Evolutionary conservation across 1,140 invertebrate species (phyloP).

Genomic region (Heliconius himera): DNA sequence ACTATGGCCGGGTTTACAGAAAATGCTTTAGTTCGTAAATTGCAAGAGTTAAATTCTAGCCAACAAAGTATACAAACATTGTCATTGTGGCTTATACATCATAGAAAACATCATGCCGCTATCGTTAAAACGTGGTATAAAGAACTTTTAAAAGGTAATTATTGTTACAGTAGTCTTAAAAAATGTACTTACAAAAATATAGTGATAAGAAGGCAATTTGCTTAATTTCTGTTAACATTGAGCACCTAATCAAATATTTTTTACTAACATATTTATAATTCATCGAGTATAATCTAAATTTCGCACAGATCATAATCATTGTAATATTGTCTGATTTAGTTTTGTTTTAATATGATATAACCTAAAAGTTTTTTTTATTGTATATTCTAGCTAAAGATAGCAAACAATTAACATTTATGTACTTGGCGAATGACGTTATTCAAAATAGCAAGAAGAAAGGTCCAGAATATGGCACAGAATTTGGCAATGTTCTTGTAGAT

Average conservation of each 20-base stretch:
- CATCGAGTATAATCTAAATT: neutral
- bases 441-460: constrained; percentile 99
- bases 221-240: neutral
- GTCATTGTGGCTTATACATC: constrained; percentile 98
- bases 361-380: constrained; percentile 12
- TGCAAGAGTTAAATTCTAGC: constrained; percentile 95
- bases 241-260: constrained; percentile 7
- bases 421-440: constrained; percentile 99
- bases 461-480: constrained; percentile 96
- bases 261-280: neutral
- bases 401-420: constrained; percentile 96
- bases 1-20: constrained; percentile 91
- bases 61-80: constrained; percentile 98
- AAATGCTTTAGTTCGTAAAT: constrained; percentile 91
- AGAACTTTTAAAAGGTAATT: constrained; percentile 92
- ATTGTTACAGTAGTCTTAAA: neutral
- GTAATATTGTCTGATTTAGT: neutral
- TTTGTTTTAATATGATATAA: constrained; percentile 20
- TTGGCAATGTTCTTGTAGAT: constrained; percentile 88
- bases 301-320: neutral
- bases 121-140: constrained; percentile 97
- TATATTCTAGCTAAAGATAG: constrained; percentile 89
- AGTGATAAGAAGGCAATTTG: constrained; percentile 57
- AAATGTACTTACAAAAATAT: neutral
- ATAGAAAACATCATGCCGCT: constrained; percentile 95